Evolutionary conservation across 2,888 invertebrate species (phyloP).

Genomic region (Proisotoma minuta): DNA sequence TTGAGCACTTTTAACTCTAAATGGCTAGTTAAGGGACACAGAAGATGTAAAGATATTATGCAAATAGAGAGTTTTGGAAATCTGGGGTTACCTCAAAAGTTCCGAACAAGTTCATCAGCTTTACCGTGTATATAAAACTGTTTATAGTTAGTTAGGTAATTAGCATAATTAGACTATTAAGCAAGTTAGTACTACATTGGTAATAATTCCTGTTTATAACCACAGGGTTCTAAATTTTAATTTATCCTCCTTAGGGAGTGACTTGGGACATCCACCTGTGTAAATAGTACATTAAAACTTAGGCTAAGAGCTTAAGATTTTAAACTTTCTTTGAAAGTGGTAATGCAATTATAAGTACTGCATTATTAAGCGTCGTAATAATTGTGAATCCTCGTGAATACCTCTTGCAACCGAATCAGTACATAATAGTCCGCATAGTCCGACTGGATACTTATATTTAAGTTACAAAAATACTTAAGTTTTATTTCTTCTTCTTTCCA

Average conservation of each 20-base stretch:
- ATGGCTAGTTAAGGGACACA: too few species aligned
- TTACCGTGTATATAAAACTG: background rate
- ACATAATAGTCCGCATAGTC: constrained; percentile 7
- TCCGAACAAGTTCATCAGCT: too few species aligned
- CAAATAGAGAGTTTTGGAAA: too few species aligned
- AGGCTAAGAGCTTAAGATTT: background rate
- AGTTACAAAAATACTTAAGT: too few species aligned
- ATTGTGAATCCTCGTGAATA: constrained; percentile 18
- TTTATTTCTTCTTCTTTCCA: too few species aligned
- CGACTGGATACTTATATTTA: too few species aligned
- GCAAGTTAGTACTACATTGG: background rate
- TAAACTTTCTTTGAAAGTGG: background rate
- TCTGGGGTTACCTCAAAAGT: too few species aligned
- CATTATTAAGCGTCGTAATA: background rate
- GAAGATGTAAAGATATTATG: too few species aligned
- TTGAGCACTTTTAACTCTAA: too few species aligned
- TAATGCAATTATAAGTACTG: background rate
- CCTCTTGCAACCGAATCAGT: constrained; percentile 37
- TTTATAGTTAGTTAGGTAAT: background rate
- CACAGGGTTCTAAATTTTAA: background rate
- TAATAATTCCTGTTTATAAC: background rate
- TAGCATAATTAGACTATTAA: background rate
- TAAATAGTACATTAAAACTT: background rate
- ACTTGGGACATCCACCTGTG: constrained; percentile 1
- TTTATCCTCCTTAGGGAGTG: background rate